These are phyloP conservation scores for Campylomormyrus tamandua DNA, from an alignment of 2,113 vertebrate genomes.

Conservation along the genomic window DNA sequence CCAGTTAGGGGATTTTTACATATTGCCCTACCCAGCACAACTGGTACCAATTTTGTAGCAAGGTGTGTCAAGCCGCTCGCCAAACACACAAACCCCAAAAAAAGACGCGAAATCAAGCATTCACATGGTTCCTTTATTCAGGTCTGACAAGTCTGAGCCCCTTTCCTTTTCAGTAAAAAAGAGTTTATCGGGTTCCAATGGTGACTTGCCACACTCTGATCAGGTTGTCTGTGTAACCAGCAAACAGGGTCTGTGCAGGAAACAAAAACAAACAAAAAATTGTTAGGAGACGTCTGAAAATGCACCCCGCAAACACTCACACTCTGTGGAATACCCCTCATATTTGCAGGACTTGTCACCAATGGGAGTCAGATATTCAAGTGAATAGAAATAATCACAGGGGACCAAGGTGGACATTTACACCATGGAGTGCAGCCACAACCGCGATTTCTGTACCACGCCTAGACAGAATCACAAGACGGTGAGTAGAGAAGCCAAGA, in stretches of 20 bases:
- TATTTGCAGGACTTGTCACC: constrained; percentile 70
- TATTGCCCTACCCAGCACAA: background rate
- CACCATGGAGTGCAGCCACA: background rate
- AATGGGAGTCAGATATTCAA: constrained; percentile 52
- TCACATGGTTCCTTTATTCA: constrained; percentile 57
- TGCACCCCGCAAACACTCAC: background rate
- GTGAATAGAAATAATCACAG: constrained; percentile 64
- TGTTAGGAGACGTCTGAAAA: background rate
- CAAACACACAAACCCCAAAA: background rate
- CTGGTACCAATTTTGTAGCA: background rate
- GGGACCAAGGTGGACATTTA: constrained; percentile 22
- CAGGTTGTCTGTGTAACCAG: constrained; percentile 91
- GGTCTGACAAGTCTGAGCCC: constrained; percentile 31
- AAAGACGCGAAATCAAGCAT: background rate
- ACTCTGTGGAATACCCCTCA: constrained; percentile 49
- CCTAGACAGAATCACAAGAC: background rate
- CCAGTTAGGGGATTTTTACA: background rate
- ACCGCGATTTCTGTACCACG: background rate
- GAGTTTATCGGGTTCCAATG: constrained; percentile 80
- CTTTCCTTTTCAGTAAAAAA: constrained; percentile 14
- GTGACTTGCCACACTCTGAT: constrained; percentile 96
- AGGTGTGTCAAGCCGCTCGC: background rate
- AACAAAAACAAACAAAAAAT: background rate
- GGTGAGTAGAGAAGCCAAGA: no score
- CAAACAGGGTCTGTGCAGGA: constrained; percentile 77